A percentile compares a stretch with the other conserved stretches of the same genome.
Evolutionary conservation across 2,797 vertebrate species (phyloP).

Genomic region (Mionectes olivaceus): DNA sequence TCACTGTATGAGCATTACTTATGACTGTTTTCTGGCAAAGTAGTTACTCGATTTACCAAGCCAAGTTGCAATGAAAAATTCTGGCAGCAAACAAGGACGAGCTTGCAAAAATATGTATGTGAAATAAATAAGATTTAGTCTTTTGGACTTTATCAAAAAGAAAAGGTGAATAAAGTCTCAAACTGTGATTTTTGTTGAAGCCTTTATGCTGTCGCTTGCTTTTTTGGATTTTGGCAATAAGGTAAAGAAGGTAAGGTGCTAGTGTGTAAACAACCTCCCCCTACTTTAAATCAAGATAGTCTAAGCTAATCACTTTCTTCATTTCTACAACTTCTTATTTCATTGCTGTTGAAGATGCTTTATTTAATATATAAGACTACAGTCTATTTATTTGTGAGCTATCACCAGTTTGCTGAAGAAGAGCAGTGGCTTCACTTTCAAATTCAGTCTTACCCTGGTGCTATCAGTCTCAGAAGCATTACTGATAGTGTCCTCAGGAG

Average conservation of each 20-base stretch:
- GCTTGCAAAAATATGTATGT: not conserved
- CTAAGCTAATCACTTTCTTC: not conserved
- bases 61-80: not conserved
- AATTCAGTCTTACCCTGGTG: not conserved
- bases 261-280: not conserved
- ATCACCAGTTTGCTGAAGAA: not conserved
- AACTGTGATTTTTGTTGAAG: not conserved
- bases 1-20: not conserved
- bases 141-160: not conserved
- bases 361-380: not conserved
- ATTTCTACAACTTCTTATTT: not conserved
- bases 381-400: not conserved
- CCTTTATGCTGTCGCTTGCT: not conserved
- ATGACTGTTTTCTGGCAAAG: slow-evolving; percentile 3
- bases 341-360: not conserved
- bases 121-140: not conserved
- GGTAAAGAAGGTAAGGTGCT: not conserved
- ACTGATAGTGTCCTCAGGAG: not conserved
- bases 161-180: not conserved
- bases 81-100: not conserved
- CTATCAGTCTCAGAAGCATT: not conserved
- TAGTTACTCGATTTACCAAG: slow-evolving; percentile 24
- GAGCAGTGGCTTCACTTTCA: not conserved
- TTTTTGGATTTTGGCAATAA: not conserved
- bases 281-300: not conserved